Base-by-base conservation (phyloP, 2,888 invertebrate species). In the Tuta absoluta region DNA sequence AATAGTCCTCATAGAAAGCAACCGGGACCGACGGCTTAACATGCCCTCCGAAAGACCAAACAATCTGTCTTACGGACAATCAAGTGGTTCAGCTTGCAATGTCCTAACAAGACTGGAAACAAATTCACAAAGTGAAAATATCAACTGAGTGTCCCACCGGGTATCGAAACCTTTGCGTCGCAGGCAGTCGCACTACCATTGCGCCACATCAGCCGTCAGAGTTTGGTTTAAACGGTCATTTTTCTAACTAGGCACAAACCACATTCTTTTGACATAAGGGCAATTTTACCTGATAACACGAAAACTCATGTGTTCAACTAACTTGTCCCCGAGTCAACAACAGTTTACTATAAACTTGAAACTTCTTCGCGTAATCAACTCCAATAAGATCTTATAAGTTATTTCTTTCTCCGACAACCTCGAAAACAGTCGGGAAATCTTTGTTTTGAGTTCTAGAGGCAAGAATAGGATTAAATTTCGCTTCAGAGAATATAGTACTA, bases 321-420 rank as follows among this genome's bases (percentile, higher is more conserved):
- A 58, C 57, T 63, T 28, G 23, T 24, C 21, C 51, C 19, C 41
- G 14, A 37, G 62, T 65, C 49, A 57, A 62, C 56, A 19, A 19
- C n/a, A 45, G 38, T 60, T 63, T 48, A 63, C 41, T 51, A 61
- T 60, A 61, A 61, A 64, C 62, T 65, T 63, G 65, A 68, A 63
- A 57, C 23, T 67, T 68, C 59, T 63, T 58, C 66, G 61, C 67
- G 64, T 67, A 69, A 69, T 71, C 68, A 68, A 68, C 65, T 68
- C 63, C 67, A 72, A 68, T 67, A n/a, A 45, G 45, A 68, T 69
- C 66, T 66, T 67, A 65, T 62, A 59, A 64, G 24, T 60, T 49
- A 62, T 37, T 66, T 68, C 65, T 45, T 24, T 41, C 58, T 33
- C 37, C 19, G 58, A 14, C 7, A 12, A 10, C 37, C 8, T 33